phyloP scores from a whole-genome alignment of 2,797 vertebrate species.

The Todus mexicanus region DNA sequence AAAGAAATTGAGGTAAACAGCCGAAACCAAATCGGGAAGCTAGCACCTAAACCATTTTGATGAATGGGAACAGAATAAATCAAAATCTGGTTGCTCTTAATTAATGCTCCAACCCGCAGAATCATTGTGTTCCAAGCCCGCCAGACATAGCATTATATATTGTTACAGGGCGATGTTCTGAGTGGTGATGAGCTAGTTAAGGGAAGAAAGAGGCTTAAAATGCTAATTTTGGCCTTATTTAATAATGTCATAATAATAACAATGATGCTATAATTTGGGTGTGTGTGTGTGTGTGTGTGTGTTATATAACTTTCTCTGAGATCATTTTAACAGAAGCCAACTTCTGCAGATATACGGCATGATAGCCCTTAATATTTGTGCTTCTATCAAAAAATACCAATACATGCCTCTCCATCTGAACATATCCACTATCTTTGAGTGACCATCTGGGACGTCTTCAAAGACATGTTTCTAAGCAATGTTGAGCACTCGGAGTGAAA shows the following conservation, averaged over 20 bases:
- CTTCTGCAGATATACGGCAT: not conserved
- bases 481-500: not conserved
- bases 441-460: not conserved
- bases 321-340: not conserved
- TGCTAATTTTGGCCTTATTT: slow-evolving; percentile 42
- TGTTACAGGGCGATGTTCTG: not conserved
- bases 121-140: not conserved
- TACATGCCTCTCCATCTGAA: not conserved
- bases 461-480: not conserved
- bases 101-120: not conserved
- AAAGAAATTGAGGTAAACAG: not conserved
- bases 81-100: not conserved
- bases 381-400: not conserved
- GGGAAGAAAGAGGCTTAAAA: not conserved
- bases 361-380: not conserved
- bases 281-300: no score
- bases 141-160: not conserved
- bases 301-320: not conserved
- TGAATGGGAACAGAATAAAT: not conserved
- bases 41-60: not conserved
- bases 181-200: not conserved
- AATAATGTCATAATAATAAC: slow-evolving; percentile 1
- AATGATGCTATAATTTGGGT: not conserved
- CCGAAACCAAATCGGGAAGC: not conserved
- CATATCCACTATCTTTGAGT: not conserved